Conservation (phyloP, 2,888 invertebrate species). For the Zootermopsis nevadensis region DNA sequence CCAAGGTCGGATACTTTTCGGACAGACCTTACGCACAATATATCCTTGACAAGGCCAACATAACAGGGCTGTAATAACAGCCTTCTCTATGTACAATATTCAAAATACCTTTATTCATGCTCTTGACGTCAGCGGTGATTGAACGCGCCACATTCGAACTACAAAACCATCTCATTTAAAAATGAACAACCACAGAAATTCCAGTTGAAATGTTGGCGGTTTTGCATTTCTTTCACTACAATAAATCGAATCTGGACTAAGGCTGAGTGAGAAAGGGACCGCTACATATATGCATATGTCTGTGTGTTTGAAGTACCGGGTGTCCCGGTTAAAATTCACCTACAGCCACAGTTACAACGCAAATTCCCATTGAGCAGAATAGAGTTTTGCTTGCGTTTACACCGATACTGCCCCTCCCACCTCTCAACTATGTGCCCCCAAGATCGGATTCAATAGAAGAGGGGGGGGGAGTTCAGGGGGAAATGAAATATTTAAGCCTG, state of each 20-base stretch:
- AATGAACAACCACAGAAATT: neutral
- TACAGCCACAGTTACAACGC: too few species aligned
- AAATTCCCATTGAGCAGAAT: too few species aligned
- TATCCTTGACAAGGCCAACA: too few species aligned
- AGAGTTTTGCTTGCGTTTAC: too few species aligned
- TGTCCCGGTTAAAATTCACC: neutral
- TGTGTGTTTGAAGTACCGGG: neutral
- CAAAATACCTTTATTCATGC: too few species aligned
- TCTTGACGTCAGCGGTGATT: too few species aligned
- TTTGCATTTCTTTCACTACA: neutral
- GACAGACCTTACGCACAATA: too few species aligned
- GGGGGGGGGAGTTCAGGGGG: conserved; percentile 38
- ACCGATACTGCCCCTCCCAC: neutral
- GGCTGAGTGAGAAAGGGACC: neutral
- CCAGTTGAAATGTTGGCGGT: neutral
- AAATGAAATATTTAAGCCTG: conserved; percentile 55
- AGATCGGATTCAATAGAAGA: neutral
- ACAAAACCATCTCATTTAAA: too few species aligned
- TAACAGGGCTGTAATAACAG: too few species aligned
- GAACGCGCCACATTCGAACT: too few species aligned
- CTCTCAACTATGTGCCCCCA: neutral
- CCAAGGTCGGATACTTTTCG: too few species aligned
- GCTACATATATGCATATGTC: neutral
- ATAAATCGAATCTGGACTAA: neutral
- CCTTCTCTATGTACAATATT: too few species aligned